These are phyloP conservation scores for Biston betularia DNA, from an alignment of 2,888 invertebrate species.

Conservation along the genomic window DNA sequence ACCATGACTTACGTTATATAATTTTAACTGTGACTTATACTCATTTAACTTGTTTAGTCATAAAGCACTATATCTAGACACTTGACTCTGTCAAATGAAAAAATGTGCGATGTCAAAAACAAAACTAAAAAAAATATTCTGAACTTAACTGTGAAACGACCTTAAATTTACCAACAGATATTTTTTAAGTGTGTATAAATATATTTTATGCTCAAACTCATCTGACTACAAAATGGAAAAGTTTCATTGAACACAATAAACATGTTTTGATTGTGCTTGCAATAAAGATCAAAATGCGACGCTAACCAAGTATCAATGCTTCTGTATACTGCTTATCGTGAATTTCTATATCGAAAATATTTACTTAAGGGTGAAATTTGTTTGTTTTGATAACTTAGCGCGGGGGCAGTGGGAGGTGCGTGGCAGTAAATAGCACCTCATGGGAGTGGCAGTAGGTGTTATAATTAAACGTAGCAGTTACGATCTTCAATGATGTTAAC, in stretches of 20 bases:
- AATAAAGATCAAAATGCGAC: conserved; percentile 10
- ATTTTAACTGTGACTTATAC: too few species aligned
- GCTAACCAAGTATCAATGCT: conserved; percentile 14
- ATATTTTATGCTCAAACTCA: background rate
- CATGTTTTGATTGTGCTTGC: conserved; percentile 6
- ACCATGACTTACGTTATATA: too few species aligned
- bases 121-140: background rate
- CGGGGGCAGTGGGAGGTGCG: conserved; percentile 29
- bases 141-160: too few species aligned
- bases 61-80: too few species aligned
- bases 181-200: too few species aligned
- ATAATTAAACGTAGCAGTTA: conserved; percentile 35
- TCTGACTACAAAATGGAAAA: background rate
- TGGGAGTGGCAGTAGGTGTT: conserved; percentile 26
- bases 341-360: conserved; percentile 26
- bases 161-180: too few species aligned
- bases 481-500: conserved; percentile 13
- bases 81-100: too few species aligned
- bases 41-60: too few species aligned
- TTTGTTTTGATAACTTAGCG: conserved; percentile 52
- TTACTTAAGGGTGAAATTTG: conserved; percentile 45
- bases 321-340: background rate
- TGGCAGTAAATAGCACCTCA: conserved; percentile 33
- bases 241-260: background rate
- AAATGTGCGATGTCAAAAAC: background rate